Evolutionary conservation across 92 coral and sea anemone genomes (phyloP).

Genomic region (Metridium senile): DNA sequence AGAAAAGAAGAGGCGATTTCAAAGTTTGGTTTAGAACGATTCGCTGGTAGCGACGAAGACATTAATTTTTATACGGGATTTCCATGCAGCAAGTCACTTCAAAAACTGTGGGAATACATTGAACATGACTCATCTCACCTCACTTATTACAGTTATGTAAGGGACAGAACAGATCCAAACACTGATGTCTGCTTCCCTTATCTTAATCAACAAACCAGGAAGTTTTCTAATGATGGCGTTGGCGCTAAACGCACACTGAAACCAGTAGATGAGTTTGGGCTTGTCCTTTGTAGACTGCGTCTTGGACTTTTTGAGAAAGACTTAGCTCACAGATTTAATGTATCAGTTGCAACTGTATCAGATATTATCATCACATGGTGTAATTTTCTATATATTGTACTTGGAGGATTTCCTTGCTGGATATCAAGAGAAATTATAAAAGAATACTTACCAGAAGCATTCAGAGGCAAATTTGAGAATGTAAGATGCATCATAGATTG

Average conservation of each 20-base stretch:
- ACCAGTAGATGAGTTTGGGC: constrained; percentile 66
- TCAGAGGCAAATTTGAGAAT: constrained; percentile 15
- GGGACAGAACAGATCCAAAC: constrained; percentile 35
- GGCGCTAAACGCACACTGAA: constrained; percentile 53
- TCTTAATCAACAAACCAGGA: constrained; percentile 32
- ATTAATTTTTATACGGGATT: constrained; percentile 72
- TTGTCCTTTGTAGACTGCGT: constrained; percentile 58
- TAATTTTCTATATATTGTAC: constrained; percentile 18
- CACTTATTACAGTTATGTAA: constrained; percentile 54
- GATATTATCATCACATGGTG: constrained; percentile 48
- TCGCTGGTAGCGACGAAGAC: constrained; percentile 52
- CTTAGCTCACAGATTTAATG: constrained; percentile 71
- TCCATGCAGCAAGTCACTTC: constrained; percentile 52
- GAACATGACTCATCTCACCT: constrained; percentile 45
- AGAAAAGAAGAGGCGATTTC: constrained; percentile 51
- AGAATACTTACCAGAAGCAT: constrained; percentile 17
- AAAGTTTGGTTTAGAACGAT: constrained; percentile 51
- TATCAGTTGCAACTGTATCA: constrained; percentile 57
- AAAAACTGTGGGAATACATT: constrained; percentile 55
- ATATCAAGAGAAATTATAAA: constrained; percentile 14
- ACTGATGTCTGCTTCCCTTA: constrained; percentile 40
- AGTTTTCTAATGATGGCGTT: constrained; percentile 36
- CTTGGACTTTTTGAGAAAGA: constrained; percentile 67
- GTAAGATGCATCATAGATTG: constrained; percentile 48
- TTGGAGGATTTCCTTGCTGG: constrained; percentile 19